Base-by-base conservation (phyloP, 2,797 vertebrate species). In the Eulemur mongoz region DNA sequence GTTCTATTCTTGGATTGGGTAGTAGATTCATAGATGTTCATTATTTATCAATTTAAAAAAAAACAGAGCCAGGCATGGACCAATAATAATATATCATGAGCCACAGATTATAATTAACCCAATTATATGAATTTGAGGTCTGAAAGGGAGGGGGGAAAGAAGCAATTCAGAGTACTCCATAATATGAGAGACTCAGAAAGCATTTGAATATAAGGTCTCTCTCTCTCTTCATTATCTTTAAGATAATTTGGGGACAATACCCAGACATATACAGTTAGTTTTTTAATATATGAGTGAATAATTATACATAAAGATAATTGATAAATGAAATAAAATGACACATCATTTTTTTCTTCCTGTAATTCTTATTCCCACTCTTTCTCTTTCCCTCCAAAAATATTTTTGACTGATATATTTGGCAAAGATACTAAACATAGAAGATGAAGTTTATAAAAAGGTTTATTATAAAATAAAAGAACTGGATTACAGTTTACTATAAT, bases 391-490 rank as follows among this genome's bases (percentile, higher is more conserved):
- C 50, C 57, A 63, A 94, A 97, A 93, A 72, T 57, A 81, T 52
- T 94, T 93, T 38, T 92, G 38, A 93, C 40, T 86, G 23, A 69
- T 48, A 84, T 63, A 76, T n/a, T 72, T 95, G 59, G 65, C 70
- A 96, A 97, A 86, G 82, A 40, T 70, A 57, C 67, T 95, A 94
- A 80, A 90, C 20, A 96, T 0, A 93, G 59, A 81, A 90, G 23
- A 79, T 90, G 30, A 90, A 90, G 25, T 75, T 97, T 79, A 80
- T 61, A 82, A 92, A 92, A 94, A 93, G 13, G 23, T 25, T 85
- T 95, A 96, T 48, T 67, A 89, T 52, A 93, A 89, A 82, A 67
- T 43, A 59, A 43, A 84, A 93, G 18, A 95, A 57, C 27, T 91
- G 3, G 54, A 88, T 43, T 86, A 73, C 54, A 7, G 32, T 65